Evolutionary conservation across 2,888 invertebrate species (phyloP).

Genomic region (Stenotaenia linearis): DNA sequence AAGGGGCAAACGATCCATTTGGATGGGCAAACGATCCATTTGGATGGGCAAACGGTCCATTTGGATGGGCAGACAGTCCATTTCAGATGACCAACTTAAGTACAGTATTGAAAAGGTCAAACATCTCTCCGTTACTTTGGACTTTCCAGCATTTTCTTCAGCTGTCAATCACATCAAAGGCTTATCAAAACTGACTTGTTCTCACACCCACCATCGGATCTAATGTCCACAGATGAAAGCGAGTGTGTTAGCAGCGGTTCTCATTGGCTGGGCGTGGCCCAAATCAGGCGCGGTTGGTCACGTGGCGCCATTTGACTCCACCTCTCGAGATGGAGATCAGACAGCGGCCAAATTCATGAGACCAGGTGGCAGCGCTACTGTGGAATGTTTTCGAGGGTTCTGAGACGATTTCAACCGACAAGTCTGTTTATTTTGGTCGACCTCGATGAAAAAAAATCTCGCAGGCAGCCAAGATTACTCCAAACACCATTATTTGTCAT

Average conservation of each 20-base stretch:
- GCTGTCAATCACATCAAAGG: not conserved
- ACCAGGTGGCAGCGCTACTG: slow-evolving; percentile 9
- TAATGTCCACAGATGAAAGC: not conserved
- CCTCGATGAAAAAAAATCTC: not conserved
- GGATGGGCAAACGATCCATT: too few relatives aligned
- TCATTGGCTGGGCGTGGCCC: slow-evolving; percentile 4
- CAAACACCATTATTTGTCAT: not conserved
- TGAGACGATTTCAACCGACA: slow-evolving; percentile 4
- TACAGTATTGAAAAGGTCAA: not conserved
- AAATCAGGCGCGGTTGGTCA: not conserved
- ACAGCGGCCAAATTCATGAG: not conserved
- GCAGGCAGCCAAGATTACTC: not conserved
- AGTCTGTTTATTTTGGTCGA: not conserved
- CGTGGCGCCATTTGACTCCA: not conserved
- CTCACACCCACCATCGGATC: not conserved
- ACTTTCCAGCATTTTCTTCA: not conserved
- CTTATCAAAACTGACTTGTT: not conserved
- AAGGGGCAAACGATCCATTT: too few relatives aligned
- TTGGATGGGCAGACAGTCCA: not conserved
- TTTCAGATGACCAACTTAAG: not conserved
- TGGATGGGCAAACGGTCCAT: not conserved
- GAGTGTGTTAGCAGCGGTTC: not conserved
- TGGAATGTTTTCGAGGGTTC: slow-evolving; percentile 9
- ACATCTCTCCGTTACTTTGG: not conserved
- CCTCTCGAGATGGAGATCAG: not conserved